phyloP scores from a whole-genome alignment of 1,140 invertebrate species.

The Drosophila malerkotliana region DNA sequence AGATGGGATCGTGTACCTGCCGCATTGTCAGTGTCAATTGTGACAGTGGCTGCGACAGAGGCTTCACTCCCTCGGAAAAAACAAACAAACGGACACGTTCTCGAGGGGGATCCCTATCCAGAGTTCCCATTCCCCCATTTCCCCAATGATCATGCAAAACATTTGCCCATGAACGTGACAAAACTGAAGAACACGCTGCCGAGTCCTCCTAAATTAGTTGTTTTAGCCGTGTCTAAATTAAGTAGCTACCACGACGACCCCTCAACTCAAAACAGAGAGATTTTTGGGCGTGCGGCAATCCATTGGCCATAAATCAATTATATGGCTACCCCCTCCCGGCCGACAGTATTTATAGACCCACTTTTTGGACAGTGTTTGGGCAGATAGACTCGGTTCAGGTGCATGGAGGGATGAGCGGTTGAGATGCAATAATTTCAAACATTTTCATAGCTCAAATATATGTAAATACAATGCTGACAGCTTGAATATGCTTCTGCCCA shows the following conservation, averaged over 20 bases:
- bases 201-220: conserved; percentile 75
- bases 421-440: conserved; percentile 50
- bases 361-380: conserved; percentile 12
- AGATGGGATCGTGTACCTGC: conserved; percentile 71
- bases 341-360: conserved; percentile 33
- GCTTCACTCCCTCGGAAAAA: conserved; percentile 40
- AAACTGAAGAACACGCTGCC: conserved; percentile 69
- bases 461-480: conserved; percentile 58
- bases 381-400: conserved; percentile 53
- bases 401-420: conserved; percentile 31
- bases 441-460: conserved; percentile 61
- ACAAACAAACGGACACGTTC: conserved; percentile 75
- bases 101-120: not conserved
- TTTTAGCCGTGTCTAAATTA: conserved; percentile 79
- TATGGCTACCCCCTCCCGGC: conserved; percentile 29
- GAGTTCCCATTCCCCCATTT: not conserved
- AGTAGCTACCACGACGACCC: conserved; percentile 27
- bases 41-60: conserved; percentile 66
- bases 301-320: conserved; percentile 81
- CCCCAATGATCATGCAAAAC: conserved; percentile 42
- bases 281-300: conserved; percentile 59
- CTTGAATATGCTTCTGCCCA: conserved; percentile 34
- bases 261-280: conserved; percentile 11
- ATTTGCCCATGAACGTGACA: conserved; percentile 79
- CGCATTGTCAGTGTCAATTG: conserved; percentile 80